Conservation (phyloP, 2,797 vertebrate species). For the Alcedo atthis region DNA sequence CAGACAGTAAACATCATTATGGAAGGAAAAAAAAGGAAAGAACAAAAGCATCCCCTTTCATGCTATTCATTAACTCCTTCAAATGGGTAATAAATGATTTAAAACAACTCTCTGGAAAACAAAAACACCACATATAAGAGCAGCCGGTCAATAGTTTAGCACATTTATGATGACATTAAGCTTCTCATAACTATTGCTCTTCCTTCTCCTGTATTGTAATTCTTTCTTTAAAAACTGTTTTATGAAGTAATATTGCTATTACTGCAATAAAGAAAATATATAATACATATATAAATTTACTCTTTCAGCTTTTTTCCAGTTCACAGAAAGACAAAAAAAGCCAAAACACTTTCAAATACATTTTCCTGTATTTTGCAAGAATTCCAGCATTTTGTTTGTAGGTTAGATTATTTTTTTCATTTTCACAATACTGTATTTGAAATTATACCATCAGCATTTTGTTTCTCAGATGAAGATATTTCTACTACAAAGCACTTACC, state of each 20-base stretch:
- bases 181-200: background rate
- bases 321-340: background rate
- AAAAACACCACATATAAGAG: background rate
- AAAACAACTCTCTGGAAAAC: slow-evolving; percentile 50
- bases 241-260: background rate
- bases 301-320: slow-evolving; percentile 5
- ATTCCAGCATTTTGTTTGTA: background rate
- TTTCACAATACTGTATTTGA: background rate
- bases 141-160: background rate
- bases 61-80: slow-evolving; percentile 62
- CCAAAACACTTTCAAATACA: background rate
- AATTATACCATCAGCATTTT: background rate
- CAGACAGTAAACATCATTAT: slow-evolving; percentile 75
- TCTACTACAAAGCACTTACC: background rate
- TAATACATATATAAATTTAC: background rate
- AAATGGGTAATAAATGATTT: slow-evolving; percentile 70
- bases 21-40: slow-evolving; percentile 10
- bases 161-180: slow-evolving; percentile 5
- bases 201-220: background rate
- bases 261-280: background rate
- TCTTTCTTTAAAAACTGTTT: slow-evolving; percentile 12
- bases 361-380: background rate
- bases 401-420: background rate
- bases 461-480: background rate
- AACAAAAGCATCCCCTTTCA: slow-evolving; percentile 43